Evolutionary conservation across 2,888 invertebrate species (phyloP).

Genomic region (Cantharis flavilabris): DNA sequence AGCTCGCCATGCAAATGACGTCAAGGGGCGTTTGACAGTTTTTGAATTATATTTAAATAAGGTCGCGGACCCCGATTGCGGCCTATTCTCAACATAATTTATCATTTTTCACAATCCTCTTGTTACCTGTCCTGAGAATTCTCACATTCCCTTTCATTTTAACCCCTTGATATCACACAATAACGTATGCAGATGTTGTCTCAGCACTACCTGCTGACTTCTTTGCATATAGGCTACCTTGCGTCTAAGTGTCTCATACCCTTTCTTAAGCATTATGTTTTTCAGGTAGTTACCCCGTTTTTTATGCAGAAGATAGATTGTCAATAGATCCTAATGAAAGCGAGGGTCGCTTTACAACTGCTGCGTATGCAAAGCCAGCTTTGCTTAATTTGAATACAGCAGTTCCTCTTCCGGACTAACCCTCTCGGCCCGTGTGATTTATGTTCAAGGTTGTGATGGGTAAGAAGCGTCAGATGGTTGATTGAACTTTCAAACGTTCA

Average conservation of each 20-base stretch:
- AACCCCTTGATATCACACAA: constrained; percentile 34
- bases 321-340: constrained; percentile 41
- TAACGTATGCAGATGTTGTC: constrained; percentile 48
- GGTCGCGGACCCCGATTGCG: constrained; percentile 43
- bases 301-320: constrained; percentile 34
- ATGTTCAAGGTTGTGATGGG: constrained; percentile 38
- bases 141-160: constrained; percentile 40
- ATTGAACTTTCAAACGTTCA: not conserved
- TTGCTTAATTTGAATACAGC: constrained; percentile 41
- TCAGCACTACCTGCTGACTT: constrained; percentile 52
- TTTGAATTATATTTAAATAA: constrained; percentile 55
- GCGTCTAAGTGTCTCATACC: constrained; percentile 38
- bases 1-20: constrained; percentile 51
- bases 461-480: constrained; percentile 39
- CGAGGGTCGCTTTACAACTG: constrained; percentile 38
- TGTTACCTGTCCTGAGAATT: constrained; percentile 49
- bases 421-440: constrained; percentile 42
- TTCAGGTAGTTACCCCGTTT: constrained; percentile 38
- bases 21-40: constrained; percentile 53
- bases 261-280: constrained; percentile 36
- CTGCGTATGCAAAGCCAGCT: constrained; percentile 36
- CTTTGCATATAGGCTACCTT: constrained; percentile 50
- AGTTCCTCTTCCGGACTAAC: constrained; percentile 43
- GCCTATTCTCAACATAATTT: constrained; percentile 48
- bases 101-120: constrained; percentile 51